Base-by-base conservation (phyloP, 2,888 invertebrate genomes). In the Eurytoma californica region DNA sequence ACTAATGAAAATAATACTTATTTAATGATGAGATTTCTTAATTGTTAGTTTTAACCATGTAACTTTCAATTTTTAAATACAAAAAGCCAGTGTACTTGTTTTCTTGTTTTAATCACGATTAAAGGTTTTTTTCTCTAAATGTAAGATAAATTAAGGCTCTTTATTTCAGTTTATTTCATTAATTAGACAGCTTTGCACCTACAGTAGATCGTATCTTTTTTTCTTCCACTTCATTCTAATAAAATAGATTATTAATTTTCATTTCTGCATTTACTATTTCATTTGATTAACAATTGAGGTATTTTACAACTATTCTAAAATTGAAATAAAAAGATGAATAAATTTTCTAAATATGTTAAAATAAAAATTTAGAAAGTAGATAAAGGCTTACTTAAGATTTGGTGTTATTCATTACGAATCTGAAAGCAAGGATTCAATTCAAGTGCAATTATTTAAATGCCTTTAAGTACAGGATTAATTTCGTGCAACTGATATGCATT, bases 31-130 rank as follows among this genome's bases (percentile, higher is more conserved):
- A n/a, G 24, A 9, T 9, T 39, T 39, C 39, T 39, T 9, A 39
- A 9, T 39, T 7, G 1, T 39, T 39, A 16, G 55, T 1, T n/a
- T n/a, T 55, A 18, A 55, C 18, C 9, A 2, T 14, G 5, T 18
- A 18, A 16, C 55, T 55, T 16, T 53, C 14, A 0, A 4, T 16
- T 66, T 66, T 51, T 66, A 66, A 4, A 7, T 4, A 65, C 20
- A 73, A 73, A 65, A 65, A 73, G 39, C 12, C 20, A 16, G 55
- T 73, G 47, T 14, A 58, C 28, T 49, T 18, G 47, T 28, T 14
- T 12, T 18, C 49, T 24, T n/a, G 57, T 58, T 67, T 74, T 74
- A 67, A 67, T 67, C 74, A 67, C 30, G 16, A 74, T 74, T 74
- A 74, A 74, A 74, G 66, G 47, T 30, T 74, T 66, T 53, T 13